A percentile compares a stretch with the other conserved stretches of the same genome.
Conservation (phyloP, 2,888 invertebrate species). For the Sthenelais limicola region DNA sequence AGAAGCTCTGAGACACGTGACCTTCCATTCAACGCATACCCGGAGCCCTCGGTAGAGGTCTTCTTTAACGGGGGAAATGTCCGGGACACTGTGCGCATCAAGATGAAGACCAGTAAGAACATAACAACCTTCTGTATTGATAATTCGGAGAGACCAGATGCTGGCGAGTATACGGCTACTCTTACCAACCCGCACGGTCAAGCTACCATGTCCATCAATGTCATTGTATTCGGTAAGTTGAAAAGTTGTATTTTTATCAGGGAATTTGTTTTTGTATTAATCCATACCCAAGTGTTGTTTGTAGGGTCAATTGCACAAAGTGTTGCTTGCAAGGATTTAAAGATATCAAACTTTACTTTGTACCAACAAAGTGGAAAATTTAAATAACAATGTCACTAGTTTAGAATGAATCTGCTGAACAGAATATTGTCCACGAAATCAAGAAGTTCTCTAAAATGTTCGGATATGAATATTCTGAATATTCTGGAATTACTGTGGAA, state of each 20-base stretch:
- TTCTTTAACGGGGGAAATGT: conserved; percentile 49
- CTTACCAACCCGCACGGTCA: conserved; percentile 57
- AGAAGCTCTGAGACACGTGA: conserved; percentile 50
- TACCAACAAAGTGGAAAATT: no score
- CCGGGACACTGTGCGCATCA: conserved; percentile 46
- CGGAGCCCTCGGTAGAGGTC: conserved; percentile 49
- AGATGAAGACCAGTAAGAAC: conserved; percentile 22
- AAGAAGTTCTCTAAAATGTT: no score
- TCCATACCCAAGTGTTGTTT: background rate
- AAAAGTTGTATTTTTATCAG: background rate
- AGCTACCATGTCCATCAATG: conserved; percentile 63
- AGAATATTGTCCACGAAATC: no score
- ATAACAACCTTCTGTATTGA: conserved; percentile 45
- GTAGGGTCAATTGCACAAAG: background rate
- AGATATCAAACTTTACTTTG: no score
- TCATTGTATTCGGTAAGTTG: conserved; percentile 74
- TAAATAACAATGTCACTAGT: no score
- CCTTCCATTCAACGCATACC: conserved; percentile 54
- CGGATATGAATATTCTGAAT: no score
- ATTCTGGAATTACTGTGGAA: no score
- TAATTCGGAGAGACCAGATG: conserved; percentile 49
- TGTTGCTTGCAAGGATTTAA: background rate
- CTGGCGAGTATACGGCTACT: conserved; percentile 51
- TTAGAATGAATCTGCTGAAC: no score
- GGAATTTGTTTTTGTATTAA: background rate